These are phyloP conservation scores for Ictalurus furcatus DNA, from an alignment of 2,113 vertebrate species.

Conservation along the genomic window DNA sequence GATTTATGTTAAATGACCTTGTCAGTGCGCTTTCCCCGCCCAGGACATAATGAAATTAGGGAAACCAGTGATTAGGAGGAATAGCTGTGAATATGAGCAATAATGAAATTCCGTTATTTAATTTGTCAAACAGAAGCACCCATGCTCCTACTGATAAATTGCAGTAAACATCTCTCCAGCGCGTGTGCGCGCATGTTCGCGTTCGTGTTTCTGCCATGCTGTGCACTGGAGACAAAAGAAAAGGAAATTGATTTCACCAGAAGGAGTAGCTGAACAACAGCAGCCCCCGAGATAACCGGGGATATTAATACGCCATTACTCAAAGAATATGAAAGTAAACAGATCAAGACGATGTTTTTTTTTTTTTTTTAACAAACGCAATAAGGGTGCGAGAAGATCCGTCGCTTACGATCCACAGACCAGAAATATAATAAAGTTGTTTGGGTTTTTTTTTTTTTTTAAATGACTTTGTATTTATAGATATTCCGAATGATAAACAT, in stretches of 20 bases:
- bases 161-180: constrained; percentile 30
- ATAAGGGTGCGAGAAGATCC: constrained; percentile 57
- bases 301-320: constrained; percentile 60
- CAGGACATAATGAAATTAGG: constrained; percentile 36
- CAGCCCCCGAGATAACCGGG: constrained; percentile 48
- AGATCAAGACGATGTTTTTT: constrained; percentile 52
- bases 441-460: constrained; percentile 4
- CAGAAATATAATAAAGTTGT: constrained; percentile 50
- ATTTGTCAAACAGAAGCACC: constrained; percentile 33
- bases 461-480: constrained; percentile 51
- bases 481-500: constrained; percentile 60
- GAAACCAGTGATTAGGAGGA: constrained; percentile 30
- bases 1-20: constrained; percentile 28
- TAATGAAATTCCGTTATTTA: constrained; percentile 35
- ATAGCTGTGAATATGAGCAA: constrained; percentile 29
- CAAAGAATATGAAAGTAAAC: constrained; percentile 59
- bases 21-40: background rate
- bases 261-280: constrained; percentile 33
- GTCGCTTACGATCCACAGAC: constrained; percentile 53
- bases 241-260: constrained; percentile 42
- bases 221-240: constrained; percentile 21
- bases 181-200: background rate
- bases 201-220: constrained; percentile 21
- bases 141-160: constrained; percentile 25
- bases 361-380: constrained; percentile 54